These are phyloP conservation scores for Netta rufina DNA, from an alignment of 2,797 vertebrate species.

Conservation along the genomic window DNA sequence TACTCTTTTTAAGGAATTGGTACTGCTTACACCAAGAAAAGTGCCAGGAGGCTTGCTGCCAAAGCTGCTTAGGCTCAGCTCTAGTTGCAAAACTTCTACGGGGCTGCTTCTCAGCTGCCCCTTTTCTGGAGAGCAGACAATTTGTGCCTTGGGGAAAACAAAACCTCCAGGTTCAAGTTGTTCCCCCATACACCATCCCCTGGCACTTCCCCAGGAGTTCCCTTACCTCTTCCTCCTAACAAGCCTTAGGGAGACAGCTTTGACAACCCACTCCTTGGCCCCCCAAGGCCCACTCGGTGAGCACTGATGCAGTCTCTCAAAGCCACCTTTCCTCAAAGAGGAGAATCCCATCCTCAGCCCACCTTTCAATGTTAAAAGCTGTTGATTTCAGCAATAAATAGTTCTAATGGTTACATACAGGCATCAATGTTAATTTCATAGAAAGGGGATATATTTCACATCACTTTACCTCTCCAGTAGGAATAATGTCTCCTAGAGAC, in stretches of 20 bases:
- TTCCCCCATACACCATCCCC: neutral
- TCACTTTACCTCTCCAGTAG: neutral
- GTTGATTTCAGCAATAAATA: slow-evolving; percentile 26
- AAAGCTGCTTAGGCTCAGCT: neutral
- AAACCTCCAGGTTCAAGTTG: neutral
- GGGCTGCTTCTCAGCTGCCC: neutral
- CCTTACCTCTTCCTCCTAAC: neutral
- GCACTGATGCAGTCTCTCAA: neutral
- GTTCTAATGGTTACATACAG: neutral
- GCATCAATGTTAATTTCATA: neutral
- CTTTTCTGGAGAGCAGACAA: neutral
- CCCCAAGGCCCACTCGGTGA: neutral
- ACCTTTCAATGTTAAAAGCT: neutral
- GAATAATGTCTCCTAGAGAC: slow-evolving; percentile 29
- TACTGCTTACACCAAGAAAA: neutral
- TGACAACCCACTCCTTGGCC: neutral
- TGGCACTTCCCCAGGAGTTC: neutral
- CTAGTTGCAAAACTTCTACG: neutral
- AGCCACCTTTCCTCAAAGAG: neutral
- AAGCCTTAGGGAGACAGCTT: neutral
- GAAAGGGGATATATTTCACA: neutral
- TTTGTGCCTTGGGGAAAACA: neutral
- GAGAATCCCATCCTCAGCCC: neutral
- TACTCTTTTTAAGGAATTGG: neutral
- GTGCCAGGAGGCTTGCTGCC: neutral